Conservation (phyloP, 2,888 invertebrate species). For the Norana najaformis region DNA sequence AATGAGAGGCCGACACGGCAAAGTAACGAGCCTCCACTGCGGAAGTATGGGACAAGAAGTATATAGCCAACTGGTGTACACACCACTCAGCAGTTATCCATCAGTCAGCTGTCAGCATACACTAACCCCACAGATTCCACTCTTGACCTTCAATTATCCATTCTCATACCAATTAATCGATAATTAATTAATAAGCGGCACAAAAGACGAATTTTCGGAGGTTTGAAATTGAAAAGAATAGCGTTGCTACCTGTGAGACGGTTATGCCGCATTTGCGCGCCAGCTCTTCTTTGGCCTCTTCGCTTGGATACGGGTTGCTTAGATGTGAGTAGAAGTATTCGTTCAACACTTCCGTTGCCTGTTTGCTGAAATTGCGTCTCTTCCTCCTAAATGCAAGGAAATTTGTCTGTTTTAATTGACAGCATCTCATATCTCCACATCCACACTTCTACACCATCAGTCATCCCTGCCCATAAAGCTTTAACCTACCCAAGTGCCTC, state of each 20-base stretch:
- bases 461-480: background rate
- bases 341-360: conserved; percentile 97
- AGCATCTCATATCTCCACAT: background rate
- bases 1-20: too few relatives aligned
- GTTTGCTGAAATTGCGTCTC: conserved; percentile 98
- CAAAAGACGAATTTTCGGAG: background rate
- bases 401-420: background rate
- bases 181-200: background rate
- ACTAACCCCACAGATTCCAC: too few relatives aligned
- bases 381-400: conserved; percentile 68
- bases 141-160: background rate
- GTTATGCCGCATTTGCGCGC: conserved; percentile 99
- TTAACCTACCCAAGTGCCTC: background rate
- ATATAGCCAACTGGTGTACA: too few relatives aligned
- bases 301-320: conserved; percentile 98
- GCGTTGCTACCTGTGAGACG: conserved; percentile 78
- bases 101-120: background rate
- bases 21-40: too few relatives aligned
- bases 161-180: background rate
- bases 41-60: too few relatives aligned
- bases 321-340: conserved; percentile 99
- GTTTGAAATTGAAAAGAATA: background rate
- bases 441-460: background rate
- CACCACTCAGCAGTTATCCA: background rate
- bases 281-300: conserved; percentile 98